Evolutionary conservation across 2,797 vertebrate genomes (phyloP).

Genomic region (Pangasius krempfi): DNA sequence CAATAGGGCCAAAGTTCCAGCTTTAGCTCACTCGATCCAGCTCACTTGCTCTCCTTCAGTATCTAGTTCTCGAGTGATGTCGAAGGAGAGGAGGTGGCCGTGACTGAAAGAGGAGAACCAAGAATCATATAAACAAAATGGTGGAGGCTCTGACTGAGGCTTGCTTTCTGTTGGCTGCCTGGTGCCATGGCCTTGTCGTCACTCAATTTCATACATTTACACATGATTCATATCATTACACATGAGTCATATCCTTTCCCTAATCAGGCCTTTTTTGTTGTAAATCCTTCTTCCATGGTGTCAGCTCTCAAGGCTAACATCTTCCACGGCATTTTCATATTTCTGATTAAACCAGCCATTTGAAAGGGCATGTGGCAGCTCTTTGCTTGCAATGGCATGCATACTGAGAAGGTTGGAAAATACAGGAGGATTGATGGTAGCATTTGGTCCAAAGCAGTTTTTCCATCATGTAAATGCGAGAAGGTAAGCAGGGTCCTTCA

Average conservation of each 20-base stretch:
- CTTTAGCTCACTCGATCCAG: conserved; percentile 66
- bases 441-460: conserved; percentile 41
- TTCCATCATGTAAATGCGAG: conserved; percentile 29
- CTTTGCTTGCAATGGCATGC: conserved; percentile 20
- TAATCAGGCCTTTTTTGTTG: conserved; percentile 68
- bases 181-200: conserved; percentile 69
- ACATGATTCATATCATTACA: conserved; percentile 59
- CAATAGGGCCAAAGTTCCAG: conserved; percentile 87
- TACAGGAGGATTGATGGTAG: conserved; percentile 7
- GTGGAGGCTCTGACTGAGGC: conserved; percentile 67
- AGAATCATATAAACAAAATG: conserved; percentile 79
- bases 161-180: conserved; percentile 43
- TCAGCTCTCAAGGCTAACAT: conserved; percentile 58
- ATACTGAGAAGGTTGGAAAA: conserved; percentile 30
- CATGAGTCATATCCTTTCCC: conserved; percentile 56
- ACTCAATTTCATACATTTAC: conserved; percentile 72
- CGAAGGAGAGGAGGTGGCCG: conserved; percentile 66
- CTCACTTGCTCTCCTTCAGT: conserved; percentile 61
- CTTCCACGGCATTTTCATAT: conserved; percentile 47
- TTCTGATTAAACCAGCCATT: conserved; percentile 49
- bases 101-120: conserved; percentile 71
- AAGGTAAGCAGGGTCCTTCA: conserved; percentile 43
- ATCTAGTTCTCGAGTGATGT: conserved; percentile 47
- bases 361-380: conserved; percentile 36
- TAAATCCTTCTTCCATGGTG: conserved; percentile 57